Percentiles rank a stretch among this genome's conserved stretches.
These are phyloP conservation scores for Cephalopterus ornatus DNA, from an alignment of 2,113 vertebrate genomes.

Conservation along the genomic window DNA sequence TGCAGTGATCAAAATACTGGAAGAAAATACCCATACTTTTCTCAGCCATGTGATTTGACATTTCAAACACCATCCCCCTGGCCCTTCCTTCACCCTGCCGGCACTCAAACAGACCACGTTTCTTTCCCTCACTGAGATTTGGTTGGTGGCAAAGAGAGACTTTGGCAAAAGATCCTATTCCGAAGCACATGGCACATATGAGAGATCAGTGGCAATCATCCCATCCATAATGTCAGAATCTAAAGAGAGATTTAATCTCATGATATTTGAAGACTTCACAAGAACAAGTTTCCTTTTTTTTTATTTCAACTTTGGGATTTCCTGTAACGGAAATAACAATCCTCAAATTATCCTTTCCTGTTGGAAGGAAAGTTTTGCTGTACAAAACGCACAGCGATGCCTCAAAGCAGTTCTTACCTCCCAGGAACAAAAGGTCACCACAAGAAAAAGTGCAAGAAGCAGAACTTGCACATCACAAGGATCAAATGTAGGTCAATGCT, in stretches of 20 bases:
- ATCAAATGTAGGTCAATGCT: constrained; percentile 39
- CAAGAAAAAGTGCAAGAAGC: background rate
- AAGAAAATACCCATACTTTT: background rate
- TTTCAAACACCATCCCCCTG: background rate
- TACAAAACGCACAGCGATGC: background rate
- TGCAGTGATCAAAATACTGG: background rate
- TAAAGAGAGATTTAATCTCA: background rate
- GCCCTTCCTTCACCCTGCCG: background rate
- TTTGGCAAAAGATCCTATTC: background rate
- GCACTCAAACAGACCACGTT: background rate
- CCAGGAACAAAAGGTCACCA: constrained; percentile 24
- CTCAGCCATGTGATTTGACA: background rate
- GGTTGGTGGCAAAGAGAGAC: background rate
- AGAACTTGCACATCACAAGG: background rate
- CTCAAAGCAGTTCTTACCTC: background rate
- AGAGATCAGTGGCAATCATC: constrained; percentile 17
- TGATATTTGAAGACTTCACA: constrained; percentile 15
- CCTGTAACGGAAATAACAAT: background rate
- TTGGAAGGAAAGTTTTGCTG: background rate
- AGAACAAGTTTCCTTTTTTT: constrained; percentile 40
- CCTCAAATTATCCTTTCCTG: background rate
- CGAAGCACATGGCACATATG: background rate
- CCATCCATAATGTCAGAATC: constrained; percentile 13
- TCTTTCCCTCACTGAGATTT: background rate
- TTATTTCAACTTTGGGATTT: background rate